These are phyloP conservation scores for Phataginus tetradactyla DNA, from an alignment of 2,797 vertebrate species.

Conservation along the genomic window DNA sequence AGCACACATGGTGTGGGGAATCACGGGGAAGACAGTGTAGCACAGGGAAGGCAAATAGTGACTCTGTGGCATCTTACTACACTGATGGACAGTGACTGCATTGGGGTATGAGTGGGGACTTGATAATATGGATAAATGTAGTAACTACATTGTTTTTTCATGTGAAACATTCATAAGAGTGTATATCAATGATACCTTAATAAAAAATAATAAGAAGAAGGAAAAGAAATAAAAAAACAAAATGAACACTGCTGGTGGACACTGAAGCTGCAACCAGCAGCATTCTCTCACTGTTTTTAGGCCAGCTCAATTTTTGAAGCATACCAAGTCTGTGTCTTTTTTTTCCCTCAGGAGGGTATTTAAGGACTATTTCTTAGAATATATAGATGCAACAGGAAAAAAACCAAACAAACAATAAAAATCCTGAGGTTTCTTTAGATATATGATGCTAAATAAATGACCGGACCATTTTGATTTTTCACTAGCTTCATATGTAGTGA, in stretches of 20 bases:
- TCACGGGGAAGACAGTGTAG: no score
- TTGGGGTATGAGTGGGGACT: no score
- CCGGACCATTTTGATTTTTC: neutral
- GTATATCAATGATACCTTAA: no score
- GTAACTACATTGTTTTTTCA: no score
- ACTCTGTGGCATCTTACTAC: no score
- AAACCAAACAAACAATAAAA: neutral
- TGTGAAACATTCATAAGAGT: no score
- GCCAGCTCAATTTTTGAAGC: neutral
- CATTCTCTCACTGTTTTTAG: neutral
- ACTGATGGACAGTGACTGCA: no score
- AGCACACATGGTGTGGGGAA: no score
- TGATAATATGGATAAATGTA: no score
- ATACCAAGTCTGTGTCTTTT: neutral
- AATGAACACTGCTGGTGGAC: neutral
- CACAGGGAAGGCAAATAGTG: no score
- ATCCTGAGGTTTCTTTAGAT: neutral
- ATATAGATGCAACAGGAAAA: neutral
- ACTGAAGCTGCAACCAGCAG: neutral
- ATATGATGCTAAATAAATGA: neutral
- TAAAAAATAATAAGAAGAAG: no score
- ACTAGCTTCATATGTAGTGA: neutral
- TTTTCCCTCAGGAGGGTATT: neutral
- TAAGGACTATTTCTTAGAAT: neutral
- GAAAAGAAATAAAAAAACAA: no score